Base-by-base conservation (phyloP, 2,797 vertebrate species). In the Notolabrus celidotus region DNA sequence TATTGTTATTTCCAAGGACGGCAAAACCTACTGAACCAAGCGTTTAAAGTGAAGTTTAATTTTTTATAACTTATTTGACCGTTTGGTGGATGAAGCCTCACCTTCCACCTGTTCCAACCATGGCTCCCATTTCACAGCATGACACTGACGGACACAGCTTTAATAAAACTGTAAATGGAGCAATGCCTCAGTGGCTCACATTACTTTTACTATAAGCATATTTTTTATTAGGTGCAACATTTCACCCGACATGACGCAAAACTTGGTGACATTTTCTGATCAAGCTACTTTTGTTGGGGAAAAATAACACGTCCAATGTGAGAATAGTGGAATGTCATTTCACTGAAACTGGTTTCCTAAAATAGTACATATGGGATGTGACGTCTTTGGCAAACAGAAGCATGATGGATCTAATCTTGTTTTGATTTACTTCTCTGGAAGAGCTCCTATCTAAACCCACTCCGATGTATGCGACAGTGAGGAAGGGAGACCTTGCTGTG, bases 161-260 rank as follows among this genome's bases (percentile, higher is more conserved):
- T 66, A 69, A 77, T 74, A 31, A 12, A 43, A 43, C 62, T 42
- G 65, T 53, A 20, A 27, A 20, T 49, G 15, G 49, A 58, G 67
- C 51, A 29, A 41, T 23, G 52, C 50, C 29, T 76, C 36, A 1
- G 12, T 47, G 20, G 0, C 71, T 71, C 36, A 39, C 6, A 31
- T 62, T 22, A 17, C 14, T 29, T 17, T 36, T 36, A 68, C 67
- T 46, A 19, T 38, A 46, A 47, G 33, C 20, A 27, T 62, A 61
- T 67, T 62, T 47, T 52, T 71, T 55, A 42, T 45, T 46, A 38
- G 17, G 2, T 55, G 23, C 53, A 59, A 51, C 16, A 55, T 71
- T 72, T 27, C 56, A 47, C 7, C 2, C 5, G 36, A 9, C 38
- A 66, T 67, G 25, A 41, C 27, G 17, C 23, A 39, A 46, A 51